Evolutionary conservation across 2,113 vertebrate genomes (phyloP).

Genomic region (Platichthys flesus): DNA sequence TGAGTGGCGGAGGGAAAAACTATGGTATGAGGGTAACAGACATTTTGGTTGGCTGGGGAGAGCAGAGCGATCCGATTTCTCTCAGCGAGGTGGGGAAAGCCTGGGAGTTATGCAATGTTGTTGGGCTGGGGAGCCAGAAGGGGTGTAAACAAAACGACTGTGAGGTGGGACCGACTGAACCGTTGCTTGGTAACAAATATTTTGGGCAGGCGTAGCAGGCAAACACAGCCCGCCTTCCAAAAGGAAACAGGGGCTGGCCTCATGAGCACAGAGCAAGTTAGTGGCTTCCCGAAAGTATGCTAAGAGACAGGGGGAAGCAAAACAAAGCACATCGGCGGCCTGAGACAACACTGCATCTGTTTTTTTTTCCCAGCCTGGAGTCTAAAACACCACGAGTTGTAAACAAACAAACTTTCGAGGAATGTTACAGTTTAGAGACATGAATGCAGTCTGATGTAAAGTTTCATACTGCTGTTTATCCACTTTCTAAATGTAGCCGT

Average conservation of each 20-base stretch:
- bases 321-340: constrained; percentile 70
- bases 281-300: constrained; percentile 78
- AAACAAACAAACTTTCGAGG: constrained; percentile 56
- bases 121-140: constrained; percentile 72
- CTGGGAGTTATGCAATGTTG: constrained; percentile 77
- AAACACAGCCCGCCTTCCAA: constrained; percentile 80
- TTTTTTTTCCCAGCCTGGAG: constrained; percentile 32
- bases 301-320: constrained; percentile 77
- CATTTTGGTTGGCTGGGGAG: constrained; percentile 53
- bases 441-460: neutral
- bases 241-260: constrained; percentile 78
- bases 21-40: constrained; percentile 43
- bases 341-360: constrained; percentile 41
- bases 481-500: neutral
- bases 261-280: constrained; percentile 70
- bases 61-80: constrained; percentile 64
- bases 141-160: constrained; percentile 78
- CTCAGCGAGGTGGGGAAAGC: constrained; percentile 63
- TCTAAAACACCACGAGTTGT: constrained; percentile 57
- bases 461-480: neutral
- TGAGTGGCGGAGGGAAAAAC: constrained; percentile 35
- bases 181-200: constrained; percentile 86
- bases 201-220: constrained; percentile 82
- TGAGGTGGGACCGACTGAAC: constrained; percentile 74
- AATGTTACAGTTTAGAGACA: constrained; percentile 9